Base-by-base conservation (phyloP, 2,113 vertebrate species). In the Corythaeola cristata region DNA sequence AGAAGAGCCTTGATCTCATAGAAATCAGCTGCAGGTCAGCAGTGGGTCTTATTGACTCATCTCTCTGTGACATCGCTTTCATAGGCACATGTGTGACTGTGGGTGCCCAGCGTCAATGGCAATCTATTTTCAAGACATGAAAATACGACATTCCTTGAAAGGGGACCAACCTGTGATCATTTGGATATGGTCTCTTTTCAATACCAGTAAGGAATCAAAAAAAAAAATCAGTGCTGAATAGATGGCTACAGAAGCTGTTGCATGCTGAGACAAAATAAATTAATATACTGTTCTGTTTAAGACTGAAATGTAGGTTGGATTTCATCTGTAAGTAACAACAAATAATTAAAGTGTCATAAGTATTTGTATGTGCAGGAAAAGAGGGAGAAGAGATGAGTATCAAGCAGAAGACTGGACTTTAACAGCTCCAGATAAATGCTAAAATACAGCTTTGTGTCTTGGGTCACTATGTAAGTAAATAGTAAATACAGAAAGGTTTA, bases 21-120 rank as follows among this genome's bases (percentile, higher is more conserved):
- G 76, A 83, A 89, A 88, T 49, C 55, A 67, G 23, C 80, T 63
- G 52, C 73, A 63, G 85, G 68, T 96, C 93, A 93, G 82, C 75
- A 52, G 28, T 73, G 93, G 85, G 50, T 14, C 30, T 50, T n/a
- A 59, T 4, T 90, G 85, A 69, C 81, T 75, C 66, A 39, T 39
- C 53, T 35, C 76, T 22, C 67, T 0, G 3, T 76, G 82, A 53
- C 68, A 55, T 30, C 72, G 53, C n/a, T 94, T 91, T 78, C 56
- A 44, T 3, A 50, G 56, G 33, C 72, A 74, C 14, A 0, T 11
- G 15, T 3, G 26, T 52, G 90, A 12, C 60, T 55, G 30, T 66
- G 72, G 63, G 63, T 44, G 26, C 45, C 41, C 74, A 78, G 66
- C 15, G 5, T 15, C 75, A 66, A 15, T 24, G 62, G 18, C 59